Conservation (phyloP, 2,797 vertebrate species). For the Intellagama lesueurii region DNA sequence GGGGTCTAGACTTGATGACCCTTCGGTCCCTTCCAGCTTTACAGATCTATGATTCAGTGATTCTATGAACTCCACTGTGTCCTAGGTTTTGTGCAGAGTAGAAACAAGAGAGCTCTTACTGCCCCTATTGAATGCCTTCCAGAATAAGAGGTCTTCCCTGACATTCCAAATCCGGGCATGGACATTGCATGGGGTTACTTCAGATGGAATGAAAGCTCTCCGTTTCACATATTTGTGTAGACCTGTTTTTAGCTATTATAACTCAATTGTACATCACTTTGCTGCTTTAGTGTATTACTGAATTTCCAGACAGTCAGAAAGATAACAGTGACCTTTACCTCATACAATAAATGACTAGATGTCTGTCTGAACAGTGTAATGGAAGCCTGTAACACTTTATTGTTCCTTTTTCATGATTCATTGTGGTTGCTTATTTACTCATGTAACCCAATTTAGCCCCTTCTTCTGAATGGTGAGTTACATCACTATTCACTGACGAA, state of each 20-base stretch:
- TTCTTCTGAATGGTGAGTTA: constrained; percentile 65
- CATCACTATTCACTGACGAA: constrained; percentile 47
- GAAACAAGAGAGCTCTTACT: too few relatives aligned
- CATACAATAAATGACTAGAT: constrained; percentile 57
- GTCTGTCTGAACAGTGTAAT: constrained; percentile 57
- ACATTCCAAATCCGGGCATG: not conserved
- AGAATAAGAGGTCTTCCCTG: not conserved
- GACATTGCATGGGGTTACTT: not conserved
- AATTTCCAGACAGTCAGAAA: constrained; percentile 40
- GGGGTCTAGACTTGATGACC: too few relatives aligned
- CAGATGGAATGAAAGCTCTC: constrained; percentile 10
- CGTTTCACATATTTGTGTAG: not conserved
- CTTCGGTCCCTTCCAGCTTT: too few relatives aligned
- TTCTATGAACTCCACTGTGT: too few relatives aligned
- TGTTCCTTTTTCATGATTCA: constrained; percentile 51
- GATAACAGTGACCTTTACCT: constrained; percentile 57
- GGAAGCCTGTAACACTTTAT: constrained; percentile 37
- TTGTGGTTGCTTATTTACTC: constrained; percentile 70
- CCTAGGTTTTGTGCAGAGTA: too few relatives aligned
- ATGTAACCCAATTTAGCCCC: constrained; percentile 50
- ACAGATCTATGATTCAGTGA: too few relatives aligned
- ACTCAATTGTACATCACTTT: constrained; percentile 13
- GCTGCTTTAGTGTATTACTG: not conserved
- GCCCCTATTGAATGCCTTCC: too few relatives aligned
- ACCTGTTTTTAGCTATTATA: not conserved